A percentile compares a stretch with the other conserved stretches of the same genome.
These are phyloP conservation scores for Rana temporaria DNA, from an alignment of 2,113 vertebrate genomes.

Conservation along the genomic window DNA sequence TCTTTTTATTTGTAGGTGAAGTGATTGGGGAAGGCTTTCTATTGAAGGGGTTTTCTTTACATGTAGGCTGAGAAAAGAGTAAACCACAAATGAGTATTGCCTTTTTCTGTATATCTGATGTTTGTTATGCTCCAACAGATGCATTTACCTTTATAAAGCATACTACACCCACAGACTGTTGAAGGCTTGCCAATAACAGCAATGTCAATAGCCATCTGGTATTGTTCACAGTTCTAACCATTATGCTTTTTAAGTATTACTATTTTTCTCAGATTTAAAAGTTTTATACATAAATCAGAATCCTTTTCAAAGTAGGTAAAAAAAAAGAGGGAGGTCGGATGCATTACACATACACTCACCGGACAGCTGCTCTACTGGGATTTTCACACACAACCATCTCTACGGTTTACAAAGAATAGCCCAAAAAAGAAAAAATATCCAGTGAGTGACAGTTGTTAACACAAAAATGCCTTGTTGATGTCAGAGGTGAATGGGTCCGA, in stretches of 20 bases:
- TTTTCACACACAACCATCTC: no score
- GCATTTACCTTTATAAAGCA: background rate
- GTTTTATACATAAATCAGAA: no score
- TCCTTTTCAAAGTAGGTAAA: no score
- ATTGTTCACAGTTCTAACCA: no score
- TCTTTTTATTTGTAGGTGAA: conserved; percentile 72
- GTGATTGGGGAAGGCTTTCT: conserved; percentile 80
- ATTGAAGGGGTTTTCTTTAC: conserved; percentile 90
- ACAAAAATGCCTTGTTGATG: no score
- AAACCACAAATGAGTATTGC: background rate
- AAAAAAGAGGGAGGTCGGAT: background rate
- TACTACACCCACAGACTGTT: background rate
- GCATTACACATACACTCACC: background rate
- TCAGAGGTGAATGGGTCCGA: no score
- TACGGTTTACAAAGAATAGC: no score
- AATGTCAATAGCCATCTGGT: background rate
- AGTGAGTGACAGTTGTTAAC: no score
- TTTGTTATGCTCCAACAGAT: background rate
- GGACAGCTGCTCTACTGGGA: no score
- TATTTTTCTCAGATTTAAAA: no score
- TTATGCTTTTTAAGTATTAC: no score
- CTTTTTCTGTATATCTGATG: background rate
- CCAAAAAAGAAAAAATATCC: no score
- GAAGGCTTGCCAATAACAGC: background rate
- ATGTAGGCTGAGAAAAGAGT: conserved; percentile 76